phyloP scores from a whole-genome alignment of 2,888 invertebrate species.

The Scrobipalpa costella region DNA sequence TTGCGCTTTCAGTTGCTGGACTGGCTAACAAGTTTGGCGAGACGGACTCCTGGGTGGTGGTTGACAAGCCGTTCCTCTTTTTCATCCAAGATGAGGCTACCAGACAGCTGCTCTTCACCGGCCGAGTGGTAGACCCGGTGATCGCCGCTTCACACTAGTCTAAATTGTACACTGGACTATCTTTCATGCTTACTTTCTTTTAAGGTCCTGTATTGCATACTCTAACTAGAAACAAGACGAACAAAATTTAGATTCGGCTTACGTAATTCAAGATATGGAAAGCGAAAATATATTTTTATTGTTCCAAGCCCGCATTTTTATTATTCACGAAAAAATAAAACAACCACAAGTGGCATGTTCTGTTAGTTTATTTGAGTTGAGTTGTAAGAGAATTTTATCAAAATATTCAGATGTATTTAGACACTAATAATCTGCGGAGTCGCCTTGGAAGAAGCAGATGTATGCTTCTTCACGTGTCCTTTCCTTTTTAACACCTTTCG shows the following conservation, averaged over 20 bases:
- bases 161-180: background rate
- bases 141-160: constrained; percentile 32
- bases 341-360: too few relatives aligned
- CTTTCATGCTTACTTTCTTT: too few relatives aligned
- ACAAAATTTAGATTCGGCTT: too few relatives aligned
- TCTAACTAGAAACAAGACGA: too few relatives aligned
- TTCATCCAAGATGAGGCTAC: constrained; percentile 88
- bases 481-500: background rate
- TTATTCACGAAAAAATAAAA: too few relatives aligned
- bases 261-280: too few relatives aligned
- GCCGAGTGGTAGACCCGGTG: constrained; percentile 85
- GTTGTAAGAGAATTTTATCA: too few relatives aligned
- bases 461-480: background rate
- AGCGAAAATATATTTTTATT: too few relatives aligned
- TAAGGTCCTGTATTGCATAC: too few relatives aligned
- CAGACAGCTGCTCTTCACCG: constrained; percentile 87
- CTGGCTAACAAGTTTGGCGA: constrained; percentile 88
- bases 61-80: constrained; percentile 89
- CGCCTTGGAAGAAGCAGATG: background rate
- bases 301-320: too few relatives aligned
- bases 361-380: too few relatives aligned
- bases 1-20: constrained; percentile 71
- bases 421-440: constrained; percentile 10
- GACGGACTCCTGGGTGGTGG: constrained; percentile 81
- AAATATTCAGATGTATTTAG: background rate